phyloP scores from a whole-genome alignment of 2,797 vertebrate species.

The Melanotaenia nigrans region DNA sequence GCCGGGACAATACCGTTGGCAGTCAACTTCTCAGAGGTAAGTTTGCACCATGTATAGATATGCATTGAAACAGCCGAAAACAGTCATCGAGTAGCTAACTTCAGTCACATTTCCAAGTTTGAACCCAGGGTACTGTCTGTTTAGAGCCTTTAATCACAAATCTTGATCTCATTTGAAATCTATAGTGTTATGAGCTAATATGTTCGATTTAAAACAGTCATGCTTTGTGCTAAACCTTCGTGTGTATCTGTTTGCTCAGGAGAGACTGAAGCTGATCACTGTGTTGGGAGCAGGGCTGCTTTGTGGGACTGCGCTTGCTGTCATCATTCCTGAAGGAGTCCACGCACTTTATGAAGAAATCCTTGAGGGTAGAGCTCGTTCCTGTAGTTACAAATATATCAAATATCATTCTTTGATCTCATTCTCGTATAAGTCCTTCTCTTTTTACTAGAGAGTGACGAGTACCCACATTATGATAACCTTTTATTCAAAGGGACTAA shows the following conservation, averaged over 20 bases:
- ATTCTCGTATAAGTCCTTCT: background rate
- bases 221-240: background rate
- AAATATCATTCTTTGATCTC: background rate
- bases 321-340: conserved; percentile 98
- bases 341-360: conserved; percentile 97
- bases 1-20: conserved; percentile 96
- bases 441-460: no score
- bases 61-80: no score
- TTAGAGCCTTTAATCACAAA: background rate
- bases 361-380: conserved; percentile 85
- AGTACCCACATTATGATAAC: no score
- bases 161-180: background rate
- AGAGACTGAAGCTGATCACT: conserved; percentile 94
- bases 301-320: conserved; percentile 96
- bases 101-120: background rate
- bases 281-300: conserved; percentile 96
- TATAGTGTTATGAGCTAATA: background rate
- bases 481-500: no score
- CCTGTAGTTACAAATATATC: background rate
- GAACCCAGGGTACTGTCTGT: background rate
- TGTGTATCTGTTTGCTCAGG: conserved; percentile 76
- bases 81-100: background rate
- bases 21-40: conserved; percentile 98
- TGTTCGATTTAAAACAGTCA: background rate
- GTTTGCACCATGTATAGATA: conserved; percentile 31